Percentiles rank a stretch among this genome's conserved stretches.
These are phyloP conservation scores for Scaptomyza graminum DNA, from an alignment of 1,140 invertebrate genomes.

Conservation along the genomic window DNA sequence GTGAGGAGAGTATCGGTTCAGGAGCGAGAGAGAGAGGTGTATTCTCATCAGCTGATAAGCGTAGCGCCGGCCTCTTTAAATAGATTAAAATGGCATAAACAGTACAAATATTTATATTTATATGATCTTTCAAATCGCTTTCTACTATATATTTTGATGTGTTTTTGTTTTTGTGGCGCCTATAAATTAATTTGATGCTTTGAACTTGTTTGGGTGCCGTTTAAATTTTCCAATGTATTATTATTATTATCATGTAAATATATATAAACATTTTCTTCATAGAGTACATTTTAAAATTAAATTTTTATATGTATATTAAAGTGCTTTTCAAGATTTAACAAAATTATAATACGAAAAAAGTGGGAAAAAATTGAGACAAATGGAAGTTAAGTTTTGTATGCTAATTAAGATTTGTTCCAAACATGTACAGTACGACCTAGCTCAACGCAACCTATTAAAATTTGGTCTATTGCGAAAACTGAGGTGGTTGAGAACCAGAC, in stretches of 20 bases:
- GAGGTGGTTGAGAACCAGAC: too few species aligned
- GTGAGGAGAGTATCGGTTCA: too few species aligned
- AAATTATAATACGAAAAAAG: too few species aligned
- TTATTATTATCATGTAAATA: background rate
- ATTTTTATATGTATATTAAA: too few species aligned
- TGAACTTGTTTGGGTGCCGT: slow-evolving; percentile 43
- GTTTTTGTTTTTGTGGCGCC: slow-evolving; percentile 29
- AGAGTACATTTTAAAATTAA: too few species aligned
- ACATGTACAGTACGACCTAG: too few species aligned
- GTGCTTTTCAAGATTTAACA: too few species aligned
- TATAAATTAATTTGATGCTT: slow-evolving; percentile 38
- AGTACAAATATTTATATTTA: background rate
- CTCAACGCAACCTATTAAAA: too few species aligned
- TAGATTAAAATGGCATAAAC: slow-evolving; percentile 32
- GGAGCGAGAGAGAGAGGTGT: slow-evolving; percentile 17
- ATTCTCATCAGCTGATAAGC: slow-evolving; percentile 34
- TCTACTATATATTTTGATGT: slow-evolving; percentile 6
- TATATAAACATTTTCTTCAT: background rate
- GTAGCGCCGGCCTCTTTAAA: slow-evolving; percentile 40
- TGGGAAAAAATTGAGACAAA: too few species aligned
- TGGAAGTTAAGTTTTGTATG: too few species aligned
- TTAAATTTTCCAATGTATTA: background rate
- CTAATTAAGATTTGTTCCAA: too few species aligned
- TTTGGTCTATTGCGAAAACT: too few species aligned
- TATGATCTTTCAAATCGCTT: slow-evolving; percentile 29